Percentiles rank a stretch among this genome's conserved stretches.
Conservation (phyloP, 1,140 invertebrate genomes). For the Drosophila erecta region DNA sequence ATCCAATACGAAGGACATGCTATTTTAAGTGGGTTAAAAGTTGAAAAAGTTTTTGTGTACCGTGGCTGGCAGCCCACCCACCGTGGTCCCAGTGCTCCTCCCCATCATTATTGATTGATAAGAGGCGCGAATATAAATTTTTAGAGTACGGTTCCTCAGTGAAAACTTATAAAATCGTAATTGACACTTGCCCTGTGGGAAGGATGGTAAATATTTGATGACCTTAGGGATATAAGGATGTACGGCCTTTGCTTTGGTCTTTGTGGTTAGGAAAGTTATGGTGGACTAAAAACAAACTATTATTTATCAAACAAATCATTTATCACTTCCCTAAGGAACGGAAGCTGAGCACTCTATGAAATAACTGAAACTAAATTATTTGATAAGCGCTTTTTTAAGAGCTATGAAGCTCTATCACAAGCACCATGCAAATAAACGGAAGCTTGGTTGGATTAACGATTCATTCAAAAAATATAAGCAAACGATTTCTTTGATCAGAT, state of each 20-base stretch:
- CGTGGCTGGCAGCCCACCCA: constrained; percentile 23
- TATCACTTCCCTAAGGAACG: no score
- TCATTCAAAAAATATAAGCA: neutral
- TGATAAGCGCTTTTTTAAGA: no score
- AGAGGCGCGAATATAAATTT: constrained; percentile 40
- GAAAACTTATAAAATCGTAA: constrained; percentile 34
- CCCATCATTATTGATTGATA: constrained; percentile 67
- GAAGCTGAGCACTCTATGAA: no score
- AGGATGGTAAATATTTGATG: constrained; percentile 18
- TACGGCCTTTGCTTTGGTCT: neutral
- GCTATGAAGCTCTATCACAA: neutral
- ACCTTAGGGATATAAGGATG: neutral
- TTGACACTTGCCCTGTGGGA: constrained; percentile 12
- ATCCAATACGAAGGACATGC: constrained; percentile 79
- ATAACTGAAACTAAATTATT: no score
- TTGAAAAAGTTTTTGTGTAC: constrained; percentile 71
- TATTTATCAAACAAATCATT: no score
- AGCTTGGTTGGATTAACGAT: neutral
- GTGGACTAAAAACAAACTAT: no score
- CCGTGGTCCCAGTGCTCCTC: constrained; percentile 21
- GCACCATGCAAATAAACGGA: neutral
- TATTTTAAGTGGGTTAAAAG: constrained; percentile 83
- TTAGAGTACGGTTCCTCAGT: neutral
- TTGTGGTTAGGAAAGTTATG: neutral
- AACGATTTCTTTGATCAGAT: neutral